Base-by-base conservation (phyloP, 2,797 vertebrate genomes). In the Choloepus didactylus region DNA sequence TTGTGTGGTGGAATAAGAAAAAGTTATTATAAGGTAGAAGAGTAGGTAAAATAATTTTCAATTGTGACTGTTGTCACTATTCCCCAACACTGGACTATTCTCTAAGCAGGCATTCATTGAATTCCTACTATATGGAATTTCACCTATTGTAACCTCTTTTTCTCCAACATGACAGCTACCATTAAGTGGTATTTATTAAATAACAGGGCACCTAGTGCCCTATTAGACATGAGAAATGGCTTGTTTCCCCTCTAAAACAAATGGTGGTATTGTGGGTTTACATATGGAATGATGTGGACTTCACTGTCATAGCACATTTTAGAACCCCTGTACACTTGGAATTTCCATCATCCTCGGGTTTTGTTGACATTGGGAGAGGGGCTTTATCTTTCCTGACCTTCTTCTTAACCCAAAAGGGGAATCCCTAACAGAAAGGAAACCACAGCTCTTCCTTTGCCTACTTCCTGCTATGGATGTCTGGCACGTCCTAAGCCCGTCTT, bases 351-450 rank as follows among this genome's bases (percentile, higher is more conserved):
- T 66, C 82, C 49, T 87, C 91, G 38, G 51, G 46, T 77, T 87
- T 88, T 60, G 67, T 92, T 87, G 64, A 91, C 67, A 67, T 38
- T 86, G 62, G 60, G 49, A 93, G 94, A 96, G 67, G 49, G 66
- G n/a, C 72, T 89, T 96, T 95, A 66, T 91, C 66, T 89, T 86
- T 83, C 85, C 44, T 95, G 92, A 96, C 80, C 89, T 93, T 92
- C 80, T 91, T 44, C 80, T 94, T 97, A 96, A 96, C 87, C 87
- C 41, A 70, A 60, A 46, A 95, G 95, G 96, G 97, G 97, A 97
- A 94, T 96, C 97, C 96, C 96, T 96, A 87, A 69, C 88, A 69
- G 67, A 97, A 93, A 95, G 97, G 89, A 97, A 97, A 94, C 92
- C 85, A 70, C 91, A 73, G 76, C 3, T 29, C 86, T 97, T 97